Percentiles rank a stretch among this genome's conserved stretches.
Evolutionary conservation across 2,888 invertebrate species (phyloP).

Genomic region (Lochmaea capreae): DNA sequence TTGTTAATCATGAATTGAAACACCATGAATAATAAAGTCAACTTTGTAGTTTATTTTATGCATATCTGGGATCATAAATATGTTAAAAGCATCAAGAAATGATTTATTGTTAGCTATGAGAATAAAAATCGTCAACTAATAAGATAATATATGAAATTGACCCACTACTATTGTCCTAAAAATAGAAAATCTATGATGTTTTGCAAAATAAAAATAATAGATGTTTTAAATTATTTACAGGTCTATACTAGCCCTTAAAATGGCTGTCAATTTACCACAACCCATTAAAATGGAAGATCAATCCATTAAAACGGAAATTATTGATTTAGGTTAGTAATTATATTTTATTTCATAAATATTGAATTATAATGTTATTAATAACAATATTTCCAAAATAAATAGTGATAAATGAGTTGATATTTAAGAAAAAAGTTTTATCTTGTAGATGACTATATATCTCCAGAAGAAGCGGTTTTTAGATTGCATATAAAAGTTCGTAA

Average conservation of each 20-base stretch:
- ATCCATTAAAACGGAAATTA: neutral
- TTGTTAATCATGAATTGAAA: no score
- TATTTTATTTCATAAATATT: neutral
- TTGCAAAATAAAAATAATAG: neutral
- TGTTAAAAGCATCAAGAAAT: no score
- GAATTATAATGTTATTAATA: neutral
- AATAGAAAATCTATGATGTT: no score
- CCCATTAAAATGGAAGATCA: conserved; percentile 9
- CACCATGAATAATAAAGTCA: no score
- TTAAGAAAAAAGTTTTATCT: neutral
- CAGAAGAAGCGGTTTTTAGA: conserved; percentile 46
- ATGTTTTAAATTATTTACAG: neutral
- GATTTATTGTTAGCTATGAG: no score
- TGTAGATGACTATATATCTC: conserved; percentile 34
- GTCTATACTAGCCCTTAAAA: neutral
- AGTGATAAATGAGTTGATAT: no score
- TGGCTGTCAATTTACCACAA: neutral
- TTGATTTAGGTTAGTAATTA: conserved; percentile 9
- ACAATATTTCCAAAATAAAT: no score
- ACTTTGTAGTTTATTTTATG: no score
- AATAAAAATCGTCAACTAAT: no score
- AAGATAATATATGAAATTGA: no score
- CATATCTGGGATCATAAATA: no score
- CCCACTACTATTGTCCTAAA: no score
- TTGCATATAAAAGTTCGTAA: conserved; percentile 50